Evolutionary conservation across 1,140 invertebrate species (phyloP).

Genomic region (Anastrepha ludens): DNA sequence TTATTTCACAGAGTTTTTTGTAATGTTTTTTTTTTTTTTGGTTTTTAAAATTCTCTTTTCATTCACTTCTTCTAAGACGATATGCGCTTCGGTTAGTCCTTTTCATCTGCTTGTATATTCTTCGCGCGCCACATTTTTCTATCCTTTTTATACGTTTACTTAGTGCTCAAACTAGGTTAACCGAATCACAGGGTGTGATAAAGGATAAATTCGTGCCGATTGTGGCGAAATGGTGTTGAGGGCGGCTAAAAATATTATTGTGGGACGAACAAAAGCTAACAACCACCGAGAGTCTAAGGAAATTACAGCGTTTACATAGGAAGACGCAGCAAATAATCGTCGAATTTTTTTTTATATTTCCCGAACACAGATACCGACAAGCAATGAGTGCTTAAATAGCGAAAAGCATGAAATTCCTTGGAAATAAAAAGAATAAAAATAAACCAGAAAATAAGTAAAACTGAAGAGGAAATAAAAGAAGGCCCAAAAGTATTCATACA

Average conservation of each 20-base stretch:
- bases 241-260: background rate
- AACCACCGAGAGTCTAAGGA: background rate
- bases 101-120: too few species aligned
- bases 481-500: too few species aligned
- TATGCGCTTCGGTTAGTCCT: too few species aligned
- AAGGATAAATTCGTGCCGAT: background rate
- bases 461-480: background rate
- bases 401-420: background rate
- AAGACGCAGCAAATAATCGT: background rate
- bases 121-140: background rate
- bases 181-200: background rate
- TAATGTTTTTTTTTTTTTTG: too few species aligned
- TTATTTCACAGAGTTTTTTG: background rate
- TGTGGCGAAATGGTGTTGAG: background rate
- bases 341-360: background rate
- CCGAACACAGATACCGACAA: background rate
- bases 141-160: background rate
- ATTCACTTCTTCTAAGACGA: background rate
- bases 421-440: background rate
- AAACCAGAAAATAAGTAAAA: too few species aligned
- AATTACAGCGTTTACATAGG: background rate
- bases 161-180: background rate
- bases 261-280: background rate
- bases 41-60: background rate
- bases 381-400: background rate